phyloP scores from a whole-genome alignment of 2,888 invertebrate species.

The Pammene aurita region DNA sequence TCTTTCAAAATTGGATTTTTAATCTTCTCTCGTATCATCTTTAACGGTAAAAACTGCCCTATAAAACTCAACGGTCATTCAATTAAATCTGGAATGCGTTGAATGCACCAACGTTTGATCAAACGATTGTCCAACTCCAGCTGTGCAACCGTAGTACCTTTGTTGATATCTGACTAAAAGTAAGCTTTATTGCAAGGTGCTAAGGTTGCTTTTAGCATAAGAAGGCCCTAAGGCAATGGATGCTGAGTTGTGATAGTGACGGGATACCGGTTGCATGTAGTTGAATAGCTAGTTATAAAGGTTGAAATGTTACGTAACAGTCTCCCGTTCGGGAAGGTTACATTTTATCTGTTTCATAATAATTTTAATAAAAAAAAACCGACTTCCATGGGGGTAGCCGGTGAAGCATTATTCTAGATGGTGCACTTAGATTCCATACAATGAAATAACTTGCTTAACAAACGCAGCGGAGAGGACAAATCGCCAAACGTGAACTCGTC shows the following conservation, averaged over 20 bases:
- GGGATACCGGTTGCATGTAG: conserved; percentile 32
- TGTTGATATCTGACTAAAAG: not conserved
- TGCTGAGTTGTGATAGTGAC: conserved; percentile 22
- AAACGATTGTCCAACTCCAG: conserved; percentile 12
- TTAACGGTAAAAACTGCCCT: not conserved
- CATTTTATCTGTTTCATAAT: not conserved
- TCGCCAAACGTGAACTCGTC: too few species aligned
- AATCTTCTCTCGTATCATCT: too few species aligned
- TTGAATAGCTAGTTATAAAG: conserved; percentile 11
- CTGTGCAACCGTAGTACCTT: conserved; percentile 26
- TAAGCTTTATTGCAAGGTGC: not conserved
- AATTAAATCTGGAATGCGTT: conserved; percentile 15
- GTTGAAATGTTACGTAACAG: conserved; percentile 5
- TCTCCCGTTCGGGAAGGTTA: not conserved
- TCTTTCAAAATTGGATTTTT: too few species aligned
- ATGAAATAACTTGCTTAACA: too few species aligned
- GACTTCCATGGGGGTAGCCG: too few species aligned
- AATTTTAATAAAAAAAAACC: too few species aligned
- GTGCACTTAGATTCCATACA: too few species aligned
- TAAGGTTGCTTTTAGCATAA: too few species aligned
- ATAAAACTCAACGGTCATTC: conserved; percentile 2
- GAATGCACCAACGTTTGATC: conserved; percentile 18
- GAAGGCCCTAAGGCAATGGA: conserved; percentile 28
- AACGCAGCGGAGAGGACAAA: too few species aligned
- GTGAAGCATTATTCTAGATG: too few species aligned